These are phyloP conservation scores for Timema cristinae DNA, from an alignment of 2,888 invertebrate genomes.

Conservation along the genomic window DNA sequence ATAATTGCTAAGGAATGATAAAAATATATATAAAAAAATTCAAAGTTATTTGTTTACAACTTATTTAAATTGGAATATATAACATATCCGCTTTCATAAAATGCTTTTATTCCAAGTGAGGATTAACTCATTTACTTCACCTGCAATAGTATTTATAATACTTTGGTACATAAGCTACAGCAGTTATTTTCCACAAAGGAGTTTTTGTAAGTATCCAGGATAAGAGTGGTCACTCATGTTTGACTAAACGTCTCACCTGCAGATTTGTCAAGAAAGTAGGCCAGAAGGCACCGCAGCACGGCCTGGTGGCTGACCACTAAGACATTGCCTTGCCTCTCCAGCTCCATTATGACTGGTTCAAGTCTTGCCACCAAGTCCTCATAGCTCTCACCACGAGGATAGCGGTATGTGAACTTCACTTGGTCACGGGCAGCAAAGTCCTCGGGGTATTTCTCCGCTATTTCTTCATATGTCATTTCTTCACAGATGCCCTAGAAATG, in stretches of 20 bases:
- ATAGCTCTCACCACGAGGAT: slow-evolving; percentile 91
- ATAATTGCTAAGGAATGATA: no score
- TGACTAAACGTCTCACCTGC: slow-evolving; percentile 56
- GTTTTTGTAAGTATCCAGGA: no score
- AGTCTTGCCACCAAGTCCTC: slow-evolving; percentile 96
- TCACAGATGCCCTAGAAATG: slow-evolving; percentile 88
- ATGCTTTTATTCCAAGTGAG: no score
- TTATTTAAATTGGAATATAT: no score
- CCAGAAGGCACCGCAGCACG: slow-evolving; percentile 89
- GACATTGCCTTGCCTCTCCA: slow-evolving; percentile 95
- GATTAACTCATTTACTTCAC: no score
- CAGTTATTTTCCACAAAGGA: no score
- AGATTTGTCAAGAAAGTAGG: slow-evolving; percentile 95
- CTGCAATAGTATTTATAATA: no score
- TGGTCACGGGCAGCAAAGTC: slow-evolving; percentile 95
- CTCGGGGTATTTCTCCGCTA: slow-evolving; percentile 86
- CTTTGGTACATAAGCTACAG: no score
- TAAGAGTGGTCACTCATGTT: no score
- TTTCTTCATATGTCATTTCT: slow-evolving; percentile 98
- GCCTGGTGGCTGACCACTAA: slow-evolving; percentile 97
- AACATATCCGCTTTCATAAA: no score
- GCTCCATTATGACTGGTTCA: slow-evolving; percentile 98
- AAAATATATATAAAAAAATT: no score
- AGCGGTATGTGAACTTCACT: slow-evolving; percentile 94
- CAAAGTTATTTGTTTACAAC: no score